phyloP scores from a whole-genome alignment of 1,140 invertebrate genomes.

The Pachypeltis micranthus region DNA sequence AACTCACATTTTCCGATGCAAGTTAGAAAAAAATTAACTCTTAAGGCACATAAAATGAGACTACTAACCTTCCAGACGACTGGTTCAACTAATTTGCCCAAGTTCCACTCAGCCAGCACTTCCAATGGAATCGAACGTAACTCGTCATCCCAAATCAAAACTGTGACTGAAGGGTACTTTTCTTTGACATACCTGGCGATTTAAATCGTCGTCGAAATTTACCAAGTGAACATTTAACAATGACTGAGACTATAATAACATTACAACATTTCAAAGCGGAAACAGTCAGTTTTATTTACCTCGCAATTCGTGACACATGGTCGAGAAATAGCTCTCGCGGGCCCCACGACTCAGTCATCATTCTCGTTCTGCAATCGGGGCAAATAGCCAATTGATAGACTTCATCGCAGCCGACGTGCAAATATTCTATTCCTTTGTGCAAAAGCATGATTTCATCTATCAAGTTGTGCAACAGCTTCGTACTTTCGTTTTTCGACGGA shows the following conservation, averaged over 20 bases:
- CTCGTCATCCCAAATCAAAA: conserved; percentile 58
- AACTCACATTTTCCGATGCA: no score
- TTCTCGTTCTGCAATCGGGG: conserved; percentile 32
- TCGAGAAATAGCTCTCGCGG: conserved; percentile 14
- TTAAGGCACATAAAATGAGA: no score
- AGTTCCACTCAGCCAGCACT: conserved; percentile 35
- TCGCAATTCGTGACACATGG: conserved; percentile 10
- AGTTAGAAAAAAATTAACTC: no score
- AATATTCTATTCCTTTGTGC: conserved; percentile 29
- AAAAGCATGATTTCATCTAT: conserved; percentile 31
- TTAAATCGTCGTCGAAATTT: neutral
- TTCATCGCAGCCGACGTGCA: conserved; percentile 36
- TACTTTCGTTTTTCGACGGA: conserved; percentile 20
- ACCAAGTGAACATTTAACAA: neutral
- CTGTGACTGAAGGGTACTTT: conserved; percentile 29
- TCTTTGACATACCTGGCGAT: conserved; percentile 29
- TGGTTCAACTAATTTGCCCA: conserved; percentile 41
- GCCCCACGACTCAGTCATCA: conserved; percentile 31
- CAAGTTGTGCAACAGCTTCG: conserved; percentile 19
- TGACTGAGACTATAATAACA: neutral
- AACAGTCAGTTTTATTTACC: conserved; percentile 8
- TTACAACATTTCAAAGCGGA: neutral
- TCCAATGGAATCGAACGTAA: conserved; percentile 37
- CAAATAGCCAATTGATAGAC: conserved; percentile 39
- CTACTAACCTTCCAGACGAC: conserved; percentile 39